phyloP scores from a whole-genome alignment of 1,140 invertebrate genomes.

The Dinoponera quadriceps region DNA sequence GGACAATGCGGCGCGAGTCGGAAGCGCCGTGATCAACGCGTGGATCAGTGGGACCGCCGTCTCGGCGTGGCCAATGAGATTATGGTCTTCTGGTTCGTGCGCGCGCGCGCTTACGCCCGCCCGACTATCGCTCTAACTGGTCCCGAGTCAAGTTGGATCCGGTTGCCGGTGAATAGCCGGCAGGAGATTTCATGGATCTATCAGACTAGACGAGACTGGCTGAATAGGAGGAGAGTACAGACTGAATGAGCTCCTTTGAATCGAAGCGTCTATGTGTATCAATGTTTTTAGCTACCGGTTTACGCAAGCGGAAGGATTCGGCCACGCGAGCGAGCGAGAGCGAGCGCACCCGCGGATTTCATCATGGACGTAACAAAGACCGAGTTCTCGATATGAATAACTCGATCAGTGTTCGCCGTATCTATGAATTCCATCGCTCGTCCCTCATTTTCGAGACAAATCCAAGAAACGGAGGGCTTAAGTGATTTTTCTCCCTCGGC shows the following conservation, averaged over 20 bases:
- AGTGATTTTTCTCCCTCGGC: slow-evolving; percentile 9
- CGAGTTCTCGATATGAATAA: too few species aligned
- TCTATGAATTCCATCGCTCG: background rate
- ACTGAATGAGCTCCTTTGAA: slow-evolving; percentile 39
- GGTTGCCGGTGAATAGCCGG: slow-evolving; percentile 56
- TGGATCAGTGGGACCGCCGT: slow-evolving; percentile 75
- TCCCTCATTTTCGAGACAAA: background rate
- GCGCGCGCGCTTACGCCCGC: slow-evolving; percentile 59
- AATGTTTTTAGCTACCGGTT: slow-evolving; percentile 51
- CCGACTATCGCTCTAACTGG: slow-evolving; percentile 63
- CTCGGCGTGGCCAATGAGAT: slow-evolving; percentile 79
- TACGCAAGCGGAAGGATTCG: background rate
- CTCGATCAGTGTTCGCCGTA: too few species aligned
- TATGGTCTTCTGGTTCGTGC: slow-evolving; percentile 68
- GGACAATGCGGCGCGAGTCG: slow-evolving; percentile 75
- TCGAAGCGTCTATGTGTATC: slow-evolving; percentile 33
- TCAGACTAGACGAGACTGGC: slow-evolving; percentile 40
- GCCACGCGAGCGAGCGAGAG: too few species aligned
- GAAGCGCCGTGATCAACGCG: slow-evolving; percentile 73
- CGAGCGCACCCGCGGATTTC: too few species aligned
- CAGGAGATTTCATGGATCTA: slow-evolving; percentile 56
- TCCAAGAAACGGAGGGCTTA: background rate
- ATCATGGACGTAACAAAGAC: too few species aligned
- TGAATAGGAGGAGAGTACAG: slow-evolving; percentile 22
- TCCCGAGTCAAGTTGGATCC: slow-evolving; percentile 48